phyloP scores from a whole-genome alignment of 1,140 invertebrate genomes.

The Drosophila guanche region DNA sequence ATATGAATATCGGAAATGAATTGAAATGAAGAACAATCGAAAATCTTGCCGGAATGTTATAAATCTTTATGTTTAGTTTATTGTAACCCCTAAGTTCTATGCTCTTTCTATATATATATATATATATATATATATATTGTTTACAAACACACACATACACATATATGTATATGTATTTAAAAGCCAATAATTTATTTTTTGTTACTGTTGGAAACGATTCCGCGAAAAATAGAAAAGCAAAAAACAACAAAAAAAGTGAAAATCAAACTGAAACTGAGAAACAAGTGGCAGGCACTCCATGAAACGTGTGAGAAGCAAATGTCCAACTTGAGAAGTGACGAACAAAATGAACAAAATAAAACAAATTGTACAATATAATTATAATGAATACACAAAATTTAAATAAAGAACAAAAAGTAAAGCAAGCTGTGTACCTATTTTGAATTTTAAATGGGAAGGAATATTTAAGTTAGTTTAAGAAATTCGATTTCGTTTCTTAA shows the following conservation, averaged over 20 bases:
- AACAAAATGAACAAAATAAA: constrained; percentile 50
- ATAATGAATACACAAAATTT: constrained; percentile 82
- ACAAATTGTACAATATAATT: constrained; percentile 80
- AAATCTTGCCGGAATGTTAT: constrained; percentile 81
- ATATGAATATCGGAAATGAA: constrained; percentile 26
- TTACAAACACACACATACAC: constrained; percentile 41
- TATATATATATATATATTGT: constrained; percentile 42
- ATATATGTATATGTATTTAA: constrained; percentile 50
- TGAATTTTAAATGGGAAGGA: no score
- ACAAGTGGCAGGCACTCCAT: constrained; percentile 30
- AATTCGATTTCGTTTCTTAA: no score
- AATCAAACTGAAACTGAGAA: constrained; percentile 49
- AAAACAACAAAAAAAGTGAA: constrained; percentile 39
- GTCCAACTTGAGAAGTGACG: constrained; percentile 46
- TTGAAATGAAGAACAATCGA: constrained; percentile 65
- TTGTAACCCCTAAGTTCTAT: constrained; percentile 70
- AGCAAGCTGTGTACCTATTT: background rate
- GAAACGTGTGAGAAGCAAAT: constrained; percentile 28
- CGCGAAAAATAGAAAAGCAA: constrained; percentile 76
- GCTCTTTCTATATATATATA: constrained; percentile 64
- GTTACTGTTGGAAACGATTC: constrained; percentile 80
- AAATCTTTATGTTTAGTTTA: constrained; percentile 72
- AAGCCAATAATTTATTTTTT: constrained; percentile 82
- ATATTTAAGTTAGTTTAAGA: no score
- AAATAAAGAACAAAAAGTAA: constrained; percentile 80